Base-by-base conservation (phyloP, 2,113 vertebrate species). In the Orthonyx spaldingii region DNA sequence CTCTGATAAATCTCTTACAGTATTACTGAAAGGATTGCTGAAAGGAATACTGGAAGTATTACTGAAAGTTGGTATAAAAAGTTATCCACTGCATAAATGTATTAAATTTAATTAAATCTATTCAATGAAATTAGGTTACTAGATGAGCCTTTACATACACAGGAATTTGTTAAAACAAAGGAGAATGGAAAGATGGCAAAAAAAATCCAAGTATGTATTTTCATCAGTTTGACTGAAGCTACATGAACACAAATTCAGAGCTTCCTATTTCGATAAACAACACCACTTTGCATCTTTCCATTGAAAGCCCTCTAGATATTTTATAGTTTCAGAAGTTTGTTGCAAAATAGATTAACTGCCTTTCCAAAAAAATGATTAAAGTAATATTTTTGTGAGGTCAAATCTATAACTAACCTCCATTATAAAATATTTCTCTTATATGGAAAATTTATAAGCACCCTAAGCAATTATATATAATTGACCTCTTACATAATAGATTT, bases 341-440 rank as follows among this genome's bases (percentile, higher is more conserved):
- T 88, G 70, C 41, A 96, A 94, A 96, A 96, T 50, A 95, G 90
- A 97, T 96, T 94, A 97, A 97, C 30, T 27, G 80, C 35, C 76
- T 84, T 94, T 92, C 27, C 19, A 63, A 84, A 49, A 66, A 71
- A 72, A 26, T 63, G n/a, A 78, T 96, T 93, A 66, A 75, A 63
- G 64, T 61, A 96, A 26, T 95, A 96, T 96, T 97, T 98, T 90
- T 95, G 63, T 80, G 82, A 88, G 76, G 88, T 96, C 97, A 97
- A 97, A 98, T 98, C 98, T 93, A 97, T 98, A 98, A 92, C 74
- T 90, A 96, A 97, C 97, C 96, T 96, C 95, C 95, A 96, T 97
- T 97, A 97, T 56, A 95, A 98, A 97, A 96, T 85, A 95, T 66
- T 96, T 96, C 90, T 97, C 46, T 84, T 96, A 57, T 7, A 33